Evolutionary conservation across 2,797 vertebrate genomes (phyloP), one percentile per base, ranked within the genome.

Genomic region (Dallia pectoralis): DNA sequence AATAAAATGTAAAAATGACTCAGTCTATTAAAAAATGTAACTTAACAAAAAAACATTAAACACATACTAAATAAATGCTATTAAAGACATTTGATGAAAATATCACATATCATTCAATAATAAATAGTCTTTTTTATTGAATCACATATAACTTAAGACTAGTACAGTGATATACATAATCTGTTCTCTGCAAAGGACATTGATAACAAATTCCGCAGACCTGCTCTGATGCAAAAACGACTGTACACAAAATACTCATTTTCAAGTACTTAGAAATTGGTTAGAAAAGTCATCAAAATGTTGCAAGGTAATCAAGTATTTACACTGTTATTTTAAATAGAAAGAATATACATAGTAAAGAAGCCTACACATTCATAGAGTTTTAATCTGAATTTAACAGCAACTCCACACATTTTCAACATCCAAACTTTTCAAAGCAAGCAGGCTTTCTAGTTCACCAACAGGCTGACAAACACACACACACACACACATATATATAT

Each of bases 91-190:
- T 44, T 30, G 61, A 68, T 71, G 56, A 78, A 47, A 77, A 74
- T 11, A 73, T 74, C 72, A 70, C 73, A 78, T 79, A 82, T 19
- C 74, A 86, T 72, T 85, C 84, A 92, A 93, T 92, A 92, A 95
- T 98, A 98, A 98, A 98, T 98, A 98, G 95, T 95, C 91, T 94
- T 92, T 94, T 98, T 97, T 98, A 98, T 98, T 98, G 93, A 94
- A 94, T 96, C 93, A 94, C 95, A 96, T 95, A 98, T 98, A 98
- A 99, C 95, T 98, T 98, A 98, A 97, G 95, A 97, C 95, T 93
- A 95, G 93, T 96, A 97, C 96, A 97, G 95, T 96, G 94, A 96
- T 96, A 90, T 92, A 95, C 93, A 93, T 93, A 89, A 94, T 95
- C 92, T 90, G 82, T 93, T 94, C 87, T 94, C 91, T 79, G 85